phyloP scores from a whole-genome alignment of 1,140 invertebrate species.

The Caenorhabditis brenneri region DNA sequence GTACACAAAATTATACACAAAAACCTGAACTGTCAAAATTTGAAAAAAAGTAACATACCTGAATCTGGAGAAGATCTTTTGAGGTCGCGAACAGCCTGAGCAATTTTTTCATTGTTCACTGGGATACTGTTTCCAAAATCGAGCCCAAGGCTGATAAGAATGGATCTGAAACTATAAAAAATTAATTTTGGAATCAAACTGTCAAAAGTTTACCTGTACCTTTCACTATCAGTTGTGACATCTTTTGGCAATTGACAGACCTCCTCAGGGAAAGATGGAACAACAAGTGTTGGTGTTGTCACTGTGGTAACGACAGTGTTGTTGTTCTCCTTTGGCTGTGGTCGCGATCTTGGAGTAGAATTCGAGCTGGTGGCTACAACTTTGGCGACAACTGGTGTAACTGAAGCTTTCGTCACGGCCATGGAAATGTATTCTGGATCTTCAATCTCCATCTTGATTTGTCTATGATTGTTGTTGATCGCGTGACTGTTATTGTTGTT shows the following conservation, averaged over 20 bases:
- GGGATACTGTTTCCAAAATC: slow-evolving; percentile 53
- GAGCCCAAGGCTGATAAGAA: slow-evolving; percentile 65
- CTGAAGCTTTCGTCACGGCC: neutral
- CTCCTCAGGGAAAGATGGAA: neutral
- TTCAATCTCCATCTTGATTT: slow-evolving; percentile 6
- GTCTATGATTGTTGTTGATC: neutral
- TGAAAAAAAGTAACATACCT: neutral
- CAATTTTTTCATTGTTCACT: neutral
- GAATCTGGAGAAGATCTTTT: slow-evolving; percentile 20
- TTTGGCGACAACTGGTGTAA: neutral
- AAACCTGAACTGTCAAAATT: too few relatives aligned
- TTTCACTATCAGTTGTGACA: neutral
- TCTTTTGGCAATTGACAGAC: neutral
- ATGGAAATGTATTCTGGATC: neutral
- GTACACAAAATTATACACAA: neutral
- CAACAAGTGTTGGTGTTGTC: neutral
- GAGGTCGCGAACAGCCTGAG: neutral
- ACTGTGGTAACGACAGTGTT: neutral
- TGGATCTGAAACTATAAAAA: slow-evolving; percentile 48
- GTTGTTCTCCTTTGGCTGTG: neutral
- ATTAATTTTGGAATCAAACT: neutral
- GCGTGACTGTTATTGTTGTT: neutral
- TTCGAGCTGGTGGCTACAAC: neutral
- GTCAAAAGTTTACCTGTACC: neutral
- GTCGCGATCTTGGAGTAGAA: neutral